These are phyloP conservation scores for Dicerorhinus sumatrensis DNA, from an alignment of 2,113 vertebrate genomes.

Conservation along the genomic window DNA sequence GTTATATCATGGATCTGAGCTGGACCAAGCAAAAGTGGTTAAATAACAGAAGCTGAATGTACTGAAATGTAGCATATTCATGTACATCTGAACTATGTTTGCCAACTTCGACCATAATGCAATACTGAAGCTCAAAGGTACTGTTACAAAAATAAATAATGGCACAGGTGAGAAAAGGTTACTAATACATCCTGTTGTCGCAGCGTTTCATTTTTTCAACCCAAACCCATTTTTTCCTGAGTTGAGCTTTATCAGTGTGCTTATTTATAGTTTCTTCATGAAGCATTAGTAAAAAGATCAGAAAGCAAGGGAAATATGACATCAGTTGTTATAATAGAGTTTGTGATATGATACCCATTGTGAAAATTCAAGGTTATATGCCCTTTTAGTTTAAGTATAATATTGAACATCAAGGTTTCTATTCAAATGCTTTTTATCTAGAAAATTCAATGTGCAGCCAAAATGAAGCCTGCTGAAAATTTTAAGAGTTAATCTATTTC, in stretches of 20 bases:
- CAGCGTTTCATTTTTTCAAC: background rate
- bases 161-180: background rate
- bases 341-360: background rate
- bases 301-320: background rate
- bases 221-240: background rate
- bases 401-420: background rate
- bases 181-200: background rate
- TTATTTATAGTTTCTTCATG: background rate
- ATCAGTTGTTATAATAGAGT: background rate
- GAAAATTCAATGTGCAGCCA: background rate
- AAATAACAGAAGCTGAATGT: background rate
- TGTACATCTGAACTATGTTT: background rate
- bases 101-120: background rate
- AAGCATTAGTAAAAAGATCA: background rate
- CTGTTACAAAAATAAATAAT: background rate
- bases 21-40: background rate
- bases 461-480: background rate
- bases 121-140: background rate
- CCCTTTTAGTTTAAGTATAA: background rate
- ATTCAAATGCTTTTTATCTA: background rate
- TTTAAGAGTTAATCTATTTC: background rate
- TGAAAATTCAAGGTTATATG: background rate
- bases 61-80: background rate
- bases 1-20: background rate
- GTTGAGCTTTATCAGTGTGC: background rate